Conservation (phyloP, 2,888 invertebrate genomes). For the Chloroclysta siterata region DNA sequence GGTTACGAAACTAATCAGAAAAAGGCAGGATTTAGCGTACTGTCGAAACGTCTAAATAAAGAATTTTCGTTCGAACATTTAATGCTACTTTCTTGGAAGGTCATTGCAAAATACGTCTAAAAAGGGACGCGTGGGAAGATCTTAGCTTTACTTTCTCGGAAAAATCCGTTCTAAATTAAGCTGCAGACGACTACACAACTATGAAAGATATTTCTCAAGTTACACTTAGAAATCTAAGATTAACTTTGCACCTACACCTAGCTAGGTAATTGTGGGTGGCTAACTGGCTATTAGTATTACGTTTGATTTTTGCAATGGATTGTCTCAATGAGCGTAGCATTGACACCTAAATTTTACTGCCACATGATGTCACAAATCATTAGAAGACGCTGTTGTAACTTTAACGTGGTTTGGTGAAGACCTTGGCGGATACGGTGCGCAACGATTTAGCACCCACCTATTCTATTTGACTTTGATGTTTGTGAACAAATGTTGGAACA, state of each 20-base stretch:
- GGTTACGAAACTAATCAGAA: not conserved
- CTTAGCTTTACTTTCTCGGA: not conserved
- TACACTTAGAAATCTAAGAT: not conserved
- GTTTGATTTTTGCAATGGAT: not conserved
- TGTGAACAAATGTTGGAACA: constrained; percentile 24
- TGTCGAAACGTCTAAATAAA: not conserved
- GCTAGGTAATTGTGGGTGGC: not conserved
- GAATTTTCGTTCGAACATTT: not conserved
- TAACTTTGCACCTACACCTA: too few species aligned
- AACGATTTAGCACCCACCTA: constrained; percentile 19
- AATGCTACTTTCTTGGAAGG: not conserved
- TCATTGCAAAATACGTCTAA: not conserved
- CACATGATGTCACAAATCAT: constrained; percentile 16
- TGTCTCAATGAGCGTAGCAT: constrained; percentile 16
- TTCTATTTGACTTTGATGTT: constrained; percentile 26
- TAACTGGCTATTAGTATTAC: not conserved
- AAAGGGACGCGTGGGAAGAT: constrained; percentile 3
- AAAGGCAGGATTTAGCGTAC: not conserved
- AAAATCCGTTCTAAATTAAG: not conserved
- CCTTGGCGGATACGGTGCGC: constrained; percentile 15
- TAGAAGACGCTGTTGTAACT: not conserved
- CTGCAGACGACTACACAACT: not conserved
- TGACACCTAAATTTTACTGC: constrained; percentile 12
- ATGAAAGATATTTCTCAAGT: not conserved
- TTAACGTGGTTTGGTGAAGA: not conserved